Evolutionary conservation across 2,888 invertebrate genomes (phyloP).

Genomic region (Thumatha senex): DNA sequence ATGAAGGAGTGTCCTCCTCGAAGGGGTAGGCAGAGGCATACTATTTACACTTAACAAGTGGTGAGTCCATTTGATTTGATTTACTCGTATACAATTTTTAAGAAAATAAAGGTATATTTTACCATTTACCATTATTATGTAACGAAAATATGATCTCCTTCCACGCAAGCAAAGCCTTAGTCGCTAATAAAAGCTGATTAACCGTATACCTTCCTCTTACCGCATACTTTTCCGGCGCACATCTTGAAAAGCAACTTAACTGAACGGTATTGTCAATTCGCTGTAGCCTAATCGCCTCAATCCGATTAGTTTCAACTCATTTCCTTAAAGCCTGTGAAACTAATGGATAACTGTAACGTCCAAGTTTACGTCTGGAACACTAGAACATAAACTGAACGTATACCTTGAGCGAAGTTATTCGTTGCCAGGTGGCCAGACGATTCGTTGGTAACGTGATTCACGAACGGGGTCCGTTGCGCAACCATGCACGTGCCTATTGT

Average conservation of each 20-base stretch:
- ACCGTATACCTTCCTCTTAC: too few relatives aligned
- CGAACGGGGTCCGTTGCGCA: constrained; percentile 18
- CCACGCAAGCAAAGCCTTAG: too few relatives aligned
- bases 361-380: constrained; percentile 6
- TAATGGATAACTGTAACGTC: not conserved
- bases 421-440: constrained; percentile 15
- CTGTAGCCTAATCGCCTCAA: not conserved
- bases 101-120: too few relatives aligned
- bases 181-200: too few relatives aligned
- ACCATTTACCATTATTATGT: too few relatives aligned
- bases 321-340: constrained; percentile 1
- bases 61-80: too few relatives aligned
- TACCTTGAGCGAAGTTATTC: constrained; percentile 7
- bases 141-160: too few relatives aligned
- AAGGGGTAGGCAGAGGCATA: too few relatives aligned
- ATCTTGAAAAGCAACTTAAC: not conserved
- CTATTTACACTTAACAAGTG: too few relatives aligned
- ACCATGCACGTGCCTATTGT: constrained; percentile 34
- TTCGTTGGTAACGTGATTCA: constrained; percentile 7
- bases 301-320: not conserved
- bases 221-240: too few relatives aligned
- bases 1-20: too few relatives aligned
- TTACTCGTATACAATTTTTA: too few relatives aligned
- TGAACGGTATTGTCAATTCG: not conserved
- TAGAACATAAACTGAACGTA: constrained; percentile 30